Evolutionary conservation across 2,888 invertebrate genomes (phyloP).

Genomic region (Cephus runcator): DNA sequence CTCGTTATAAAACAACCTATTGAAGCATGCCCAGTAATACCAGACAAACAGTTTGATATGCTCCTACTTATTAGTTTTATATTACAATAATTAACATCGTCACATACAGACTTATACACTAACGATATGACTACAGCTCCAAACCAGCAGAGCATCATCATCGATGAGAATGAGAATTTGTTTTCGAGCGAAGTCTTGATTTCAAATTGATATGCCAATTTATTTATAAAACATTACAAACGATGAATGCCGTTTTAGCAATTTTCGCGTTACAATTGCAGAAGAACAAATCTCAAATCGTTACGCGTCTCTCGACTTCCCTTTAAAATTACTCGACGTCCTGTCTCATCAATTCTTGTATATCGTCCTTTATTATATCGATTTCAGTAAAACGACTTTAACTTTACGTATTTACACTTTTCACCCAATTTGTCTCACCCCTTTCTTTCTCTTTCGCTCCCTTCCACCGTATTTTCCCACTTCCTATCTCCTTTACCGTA

Average conservation of each 20-base stretch:
- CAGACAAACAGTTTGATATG: constrained; percentile 57
- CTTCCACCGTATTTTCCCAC: background rate
- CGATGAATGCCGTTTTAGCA: constrained; percentile 45
- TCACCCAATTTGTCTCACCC: background rate
- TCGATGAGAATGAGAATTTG: constrained; percentile 58
- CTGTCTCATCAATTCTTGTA: constrained; percentile 12
- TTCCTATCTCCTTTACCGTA: background rate
- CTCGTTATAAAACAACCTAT: constrained; percentile 60
- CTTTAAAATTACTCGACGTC: constrained; percentile 19
- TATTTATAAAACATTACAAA: constrained; percentile 56
- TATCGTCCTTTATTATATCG: constrained; percentile 15
- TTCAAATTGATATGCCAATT: constrained; percentile 56
- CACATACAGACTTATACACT: constrained; percentile 63
- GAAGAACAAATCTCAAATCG: constrained; percentile 29
- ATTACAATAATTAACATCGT: constrained; percentile 64
- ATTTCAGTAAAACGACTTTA: background rate
- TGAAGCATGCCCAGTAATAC: constrained; percentile 55
- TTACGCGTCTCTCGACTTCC: constrained; percentile 7
- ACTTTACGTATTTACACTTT: background rate
- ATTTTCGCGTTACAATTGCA: constrained; percentile 34
- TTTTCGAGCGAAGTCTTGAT: constrained; percentile 26
- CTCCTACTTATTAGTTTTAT: constrained; percentile 59
- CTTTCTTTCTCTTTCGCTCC: background rate
- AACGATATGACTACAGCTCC: constrained; percentile 64
- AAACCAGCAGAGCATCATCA: constrained; percentile 62